A percentile compares a stretch with the other conserved stretches of the same genome.
Evolutionary conservation across 2,797 vertebrate genomes (phyloP).

Genomic region (Martes flavigula): DNA sequence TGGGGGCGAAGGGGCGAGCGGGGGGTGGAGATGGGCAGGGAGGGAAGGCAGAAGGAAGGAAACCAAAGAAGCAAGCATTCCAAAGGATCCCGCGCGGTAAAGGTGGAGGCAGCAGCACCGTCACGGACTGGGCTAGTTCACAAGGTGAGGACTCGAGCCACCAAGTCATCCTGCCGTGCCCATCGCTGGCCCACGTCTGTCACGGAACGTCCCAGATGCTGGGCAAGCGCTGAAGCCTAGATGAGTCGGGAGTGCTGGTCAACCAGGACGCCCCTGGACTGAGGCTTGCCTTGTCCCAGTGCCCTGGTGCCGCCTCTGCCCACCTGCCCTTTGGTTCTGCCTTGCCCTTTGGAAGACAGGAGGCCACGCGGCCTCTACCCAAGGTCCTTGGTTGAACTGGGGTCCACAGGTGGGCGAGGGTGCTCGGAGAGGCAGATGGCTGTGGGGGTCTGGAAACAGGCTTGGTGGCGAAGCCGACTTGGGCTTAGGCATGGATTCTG

Average conservation of each 20-base stretch:
- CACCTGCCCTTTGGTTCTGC: not conserved
- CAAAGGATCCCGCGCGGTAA: too few species aligned
- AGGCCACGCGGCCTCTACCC: not conserved
- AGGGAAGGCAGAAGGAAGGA: not conserved
- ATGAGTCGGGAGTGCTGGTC: accelerated
- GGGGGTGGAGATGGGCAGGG: too few species aligned
- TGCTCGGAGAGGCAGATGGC: not conserved
- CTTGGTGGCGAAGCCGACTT: not conserved
- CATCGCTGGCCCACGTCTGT: not conserved
- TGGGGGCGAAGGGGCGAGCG: too few species aligned
- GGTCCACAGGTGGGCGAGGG: accelerated
- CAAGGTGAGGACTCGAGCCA: not conserved
- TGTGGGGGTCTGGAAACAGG: not conserved
- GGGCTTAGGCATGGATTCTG: not conserved
- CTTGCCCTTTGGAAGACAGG: not conserved
- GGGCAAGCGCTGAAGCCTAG: accelerated
- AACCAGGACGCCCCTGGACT: not conserved
- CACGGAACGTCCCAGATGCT: too few species aligned
- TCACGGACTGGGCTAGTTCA: not conserved
- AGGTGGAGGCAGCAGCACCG: not conserved
- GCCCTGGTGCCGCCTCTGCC: not conserved
- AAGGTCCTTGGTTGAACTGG: too few species aligned
- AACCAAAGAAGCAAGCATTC: not conserved
- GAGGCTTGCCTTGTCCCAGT: not conserved
- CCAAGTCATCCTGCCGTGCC: not conserved